phyloP scores from a whole-genome alignment of 2,888 invertebrate species.

The Smittia sp. region DNA sequence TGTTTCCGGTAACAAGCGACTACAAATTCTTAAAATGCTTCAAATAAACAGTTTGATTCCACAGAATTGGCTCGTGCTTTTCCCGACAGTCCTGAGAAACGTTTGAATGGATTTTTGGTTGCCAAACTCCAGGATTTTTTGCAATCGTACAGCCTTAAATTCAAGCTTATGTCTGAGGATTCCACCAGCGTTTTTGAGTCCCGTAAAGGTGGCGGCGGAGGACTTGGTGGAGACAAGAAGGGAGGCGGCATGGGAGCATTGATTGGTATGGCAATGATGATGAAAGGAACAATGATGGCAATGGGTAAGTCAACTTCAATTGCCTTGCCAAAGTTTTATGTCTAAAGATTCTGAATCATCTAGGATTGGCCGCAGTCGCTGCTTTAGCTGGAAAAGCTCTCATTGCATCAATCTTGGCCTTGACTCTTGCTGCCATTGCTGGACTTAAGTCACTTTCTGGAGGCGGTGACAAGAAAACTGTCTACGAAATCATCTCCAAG shows the following conservation, averaged over 20 bases:
- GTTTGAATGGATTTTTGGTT: conserved; percentile 71
- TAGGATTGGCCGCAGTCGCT: conserved; percentile 73
- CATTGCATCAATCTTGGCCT: conserved; percentile 77
- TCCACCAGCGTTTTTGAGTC: conserved; percentile 60
- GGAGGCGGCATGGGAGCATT: conserved; percentile 43
- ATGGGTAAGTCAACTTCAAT: conserved; percentile 45
- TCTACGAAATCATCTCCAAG: conserved; percentile 81
- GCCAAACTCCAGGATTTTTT: conserved; percentile 69
- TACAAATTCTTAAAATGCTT: neutral
- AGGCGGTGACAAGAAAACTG: conserved; percentile 69
- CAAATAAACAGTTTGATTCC: conserved; percentile 14
- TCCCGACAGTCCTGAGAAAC: conserved; percentile 71
- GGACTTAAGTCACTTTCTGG: conserved; percentile 70
- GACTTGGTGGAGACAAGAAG: conserved; percentile 50
- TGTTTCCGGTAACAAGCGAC: conserved; percentile 56
- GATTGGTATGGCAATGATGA: conserved; percentile 54
- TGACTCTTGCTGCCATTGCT: conserved; percentile 72
- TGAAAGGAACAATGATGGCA: conserved; percentile 56
- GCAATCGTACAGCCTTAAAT: conserved; percentile 69
- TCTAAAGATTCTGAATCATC: conserved; percentile 56
- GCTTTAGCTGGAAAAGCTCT: conserved; percentile 78
- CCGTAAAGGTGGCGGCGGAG: conserved; percentile 56
- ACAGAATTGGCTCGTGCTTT: conserved; percentile 69
- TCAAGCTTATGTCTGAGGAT: conserved; percentile 65
- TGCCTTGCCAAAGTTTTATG: conserved; percentile 42